A percentile compares a stretch with the other conserved stretches of the same genome.
Conservation (phyloP, 2,113 vertebrate species). For the Sceloporus tristichus region DNA sequence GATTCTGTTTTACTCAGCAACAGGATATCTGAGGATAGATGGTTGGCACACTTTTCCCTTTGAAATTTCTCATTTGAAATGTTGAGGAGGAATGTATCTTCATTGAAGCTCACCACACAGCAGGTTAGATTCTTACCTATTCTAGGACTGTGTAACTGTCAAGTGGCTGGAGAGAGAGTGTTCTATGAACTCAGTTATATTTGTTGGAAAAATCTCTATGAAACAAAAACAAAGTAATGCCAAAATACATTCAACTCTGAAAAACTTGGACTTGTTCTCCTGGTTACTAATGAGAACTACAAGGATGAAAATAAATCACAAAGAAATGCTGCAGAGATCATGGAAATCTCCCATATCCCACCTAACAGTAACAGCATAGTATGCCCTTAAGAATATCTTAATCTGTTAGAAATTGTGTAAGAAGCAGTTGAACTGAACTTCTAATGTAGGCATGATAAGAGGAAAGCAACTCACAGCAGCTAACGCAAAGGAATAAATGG, state of each 20-base stretch:
- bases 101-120: background rate
- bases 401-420: background rate
- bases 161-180: background rate
- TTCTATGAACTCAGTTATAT: background rate
- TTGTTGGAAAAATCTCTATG: background rate
- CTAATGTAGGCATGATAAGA: background rate
- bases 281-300: conserved; percentile 1
- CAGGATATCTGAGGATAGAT: background rate
- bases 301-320: background rate
- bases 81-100: background rate
- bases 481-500: background rate
- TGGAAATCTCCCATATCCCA: background rate
- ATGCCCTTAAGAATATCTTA: background rate
- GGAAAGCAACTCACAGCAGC: background rate
- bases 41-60: background rate
- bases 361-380: background rate
- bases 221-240: background rate
- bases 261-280: background rate
- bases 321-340: background rate
- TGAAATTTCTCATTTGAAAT: background rate
- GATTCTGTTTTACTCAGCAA: background rate
- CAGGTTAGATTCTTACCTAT: background rate
- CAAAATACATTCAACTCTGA: background rate
- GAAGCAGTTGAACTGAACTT: background rate
- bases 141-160: background rate